Conservation (phyloP, 2,113 vertebrate genomes). For the Rhodinocichla rosea region DNA sequence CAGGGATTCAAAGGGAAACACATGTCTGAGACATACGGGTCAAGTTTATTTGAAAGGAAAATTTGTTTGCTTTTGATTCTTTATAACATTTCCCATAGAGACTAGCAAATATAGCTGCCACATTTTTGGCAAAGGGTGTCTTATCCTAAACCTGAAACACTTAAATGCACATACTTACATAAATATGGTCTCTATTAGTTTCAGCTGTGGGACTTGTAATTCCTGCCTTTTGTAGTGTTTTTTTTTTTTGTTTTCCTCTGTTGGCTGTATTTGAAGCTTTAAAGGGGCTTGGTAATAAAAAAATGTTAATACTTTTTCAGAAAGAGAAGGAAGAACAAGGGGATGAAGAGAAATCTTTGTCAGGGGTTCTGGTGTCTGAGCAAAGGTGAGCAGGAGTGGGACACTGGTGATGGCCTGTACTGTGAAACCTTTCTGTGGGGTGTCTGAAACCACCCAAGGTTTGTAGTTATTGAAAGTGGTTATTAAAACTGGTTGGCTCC, state of each 20-base stretch:
- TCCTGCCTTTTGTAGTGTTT: not conserved
- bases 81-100: conserved; percentile 1
- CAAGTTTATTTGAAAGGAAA: conserved; percentile 35
- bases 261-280: not conserved
- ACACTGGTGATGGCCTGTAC: not conserved
- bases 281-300: not conserved
- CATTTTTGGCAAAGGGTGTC: conserved; percentile 31
- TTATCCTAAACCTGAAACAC: conserved; percentile 8
- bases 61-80: conserved; percentile 44
- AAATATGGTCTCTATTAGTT: conserved; percentile 27
- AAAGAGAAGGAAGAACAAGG: not conserved
- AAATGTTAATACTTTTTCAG: not conserved
- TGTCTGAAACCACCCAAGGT: not conserved
- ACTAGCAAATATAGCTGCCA: conserved; percentile 13
- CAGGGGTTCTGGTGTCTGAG: not conserved
- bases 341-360: not conserved
- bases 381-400: not conserved
- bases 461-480: not conserved
- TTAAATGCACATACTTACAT: not conserved
- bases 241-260: not conserved
- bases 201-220: not conserved
- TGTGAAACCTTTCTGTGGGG: not conserved
- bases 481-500: not conserved
- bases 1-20: not conserved
- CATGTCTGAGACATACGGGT: not conserved